A percentile compares a stretch with the other conserved stretches of the same genome.
phyloP scores from a whole-genome alignment of 2,113 vertebrate species.

The Empidonax traillii region DNA sequence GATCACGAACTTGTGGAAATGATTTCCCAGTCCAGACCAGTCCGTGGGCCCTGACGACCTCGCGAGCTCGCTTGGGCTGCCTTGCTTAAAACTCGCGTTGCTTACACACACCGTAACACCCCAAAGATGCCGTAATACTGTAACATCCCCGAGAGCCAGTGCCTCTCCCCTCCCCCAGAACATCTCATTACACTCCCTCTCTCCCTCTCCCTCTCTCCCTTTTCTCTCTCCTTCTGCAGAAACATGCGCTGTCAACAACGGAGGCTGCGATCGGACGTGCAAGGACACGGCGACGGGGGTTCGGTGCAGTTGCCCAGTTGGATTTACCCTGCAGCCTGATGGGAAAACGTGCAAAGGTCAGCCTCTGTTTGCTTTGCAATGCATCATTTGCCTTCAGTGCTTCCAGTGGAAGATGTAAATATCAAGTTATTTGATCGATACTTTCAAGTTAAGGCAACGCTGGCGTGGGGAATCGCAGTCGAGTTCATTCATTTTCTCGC shows the following conservation, averaged over 20 bases:
- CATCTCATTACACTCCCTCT: constrained; percentile 55
- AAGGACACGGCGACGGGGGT: constrained; percentile 97
- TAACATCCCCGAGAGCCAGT: not conserved
- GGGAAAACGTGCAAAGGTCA: constrained; percentile 99
- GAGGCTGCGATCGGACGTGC: constrained; percentile 95
- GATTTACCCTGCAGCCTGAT: constrained; percentile 94
- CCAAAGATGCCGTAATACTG: not conserved
- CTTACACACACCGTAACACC: not conserved
- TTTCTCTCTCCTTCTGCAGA: constrained; percentile 78
- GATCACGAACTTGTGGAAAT: not conserved
- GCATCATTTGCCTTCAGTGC: constrained; percentile 50
- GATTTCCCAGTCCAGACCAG: not conserved
- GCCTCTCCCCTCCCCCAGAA: constrained; percentile 32
- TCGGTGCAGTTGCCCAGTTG: constrained; percentile 95
- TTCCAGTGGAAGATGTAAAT: constrained; percentile 45
- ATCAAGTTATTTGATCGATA: constrained; percentile 48
- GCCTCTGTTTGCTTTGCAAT: constrained; percentile 72
- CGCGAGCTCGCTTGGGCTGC: constrained; percentile 2
- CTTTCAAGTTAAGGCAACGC: not conserved
- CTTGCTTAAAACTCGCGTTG: constrained; percentile 17
- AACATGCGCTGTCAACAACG: constrained; percentile 97
- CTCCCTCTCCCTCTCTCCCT: constrained; percentile 6
- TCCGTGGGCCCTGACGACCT: not conserved
- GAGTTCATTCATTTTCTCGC: not conserved
- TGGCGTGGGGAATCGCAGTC: not conserved